Evolutionary conservation across 2,888 invertebrate genomes (phyloP), one percentile per base, ranked within the genome.

Genomic region (Steinernema hermaphroditum): DNA sequence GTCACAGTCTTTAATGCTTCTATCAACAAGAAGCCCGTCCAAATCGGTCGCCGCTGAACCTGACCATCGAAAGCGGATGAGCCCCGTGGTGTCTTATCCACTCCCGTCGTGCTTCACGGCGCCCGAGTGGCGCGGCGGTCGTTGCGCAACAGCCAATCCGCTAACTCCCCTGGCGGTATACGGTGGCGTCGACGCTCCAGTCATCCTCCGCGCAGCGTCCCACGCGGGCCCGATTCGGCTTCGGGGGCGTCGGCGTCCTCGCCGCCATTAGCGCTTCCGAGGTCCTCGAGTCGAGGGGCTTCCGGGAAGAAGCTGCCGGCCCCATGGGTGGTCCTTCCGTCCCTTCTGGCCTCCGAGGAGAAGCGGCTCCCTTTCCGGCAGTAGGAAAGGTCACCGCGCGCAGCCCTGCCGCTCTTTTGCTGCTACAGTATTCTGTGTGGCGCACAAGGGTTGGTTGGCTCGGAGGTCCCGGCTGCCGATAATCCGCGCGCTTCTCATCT

Each of bases 401-500:
- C 69, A 14, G 24, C 8, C 22, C 34, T 27, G 62, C 32, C 16
- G n/a, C n/a, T n/a, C n/a, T n/a, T n/a, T n/a, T n/a, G n/a, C n/a
- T n/a, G n/a, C 22, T 44, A 69, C 32, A 29, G 32, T 62, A 27
- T 32, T 19, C 24, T n/a, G n/a, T n/a, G n/a, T n/a, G n/a, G n/a
- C n/a, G n/a, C n/a, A 24, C 14, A 34, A 24, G 29, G 14, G 29
- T 49, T n/a, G n/a, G n/a, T 44, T 41, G 69, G 24, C 32, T 24
- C 32, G 29, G n/a, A 19, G 16, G 27, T 8, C 46, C 29, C 69
- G 69, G 32, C 46, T 43, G 69, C 69, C 46, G 8, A 4, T 72
- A 43, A 49, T 72, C 50, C 69, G 62, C 22, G 72, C 68, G 8
- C 72, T 44, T 32, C 24, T 72, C 29, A 37, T 72, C 72, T 29